These are phyloP conservation scores for Hermodice carunculata DNA, from an alignment of 2,888 invertebrate genomes.

Conservation along the genomic window DNA sequence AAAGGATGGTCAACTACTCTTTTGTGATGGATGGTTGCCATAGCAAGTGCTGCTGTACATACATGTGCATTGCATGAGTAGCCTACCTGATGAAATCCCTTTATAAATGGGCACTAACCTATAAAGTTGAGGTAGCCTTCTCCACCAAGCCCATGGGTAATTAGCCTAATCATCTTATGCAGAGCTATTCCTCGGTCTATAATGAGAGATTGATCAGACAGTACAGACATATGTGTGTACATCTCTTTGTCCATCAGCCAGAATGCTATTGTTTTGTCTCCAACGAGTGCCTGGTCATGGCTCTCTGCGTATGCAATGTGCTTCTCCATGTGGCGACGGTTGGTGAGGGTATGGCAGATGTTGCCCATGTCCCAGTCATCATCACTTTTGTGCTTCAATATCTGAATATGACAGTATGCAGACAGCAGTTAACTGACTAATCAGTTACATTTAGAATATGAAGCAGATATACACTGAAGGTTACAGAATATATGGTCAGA, in stretches of 20 bases:
- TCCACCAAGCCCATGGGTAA: constrained; percentile 94
- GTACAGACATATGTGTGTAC: constrained; percentile 94
- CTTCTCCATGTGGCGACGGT: constrained; percentile 95
- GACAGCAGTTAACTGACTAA: neutral
- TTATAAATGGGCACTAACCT: constrained; percentile 75
- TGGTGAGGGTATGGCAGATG: constrained; percentile 92
- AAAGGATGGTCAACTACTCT: no score
- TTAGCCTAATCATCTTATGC: constrained; percentile 95
- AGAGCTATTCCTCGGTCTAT: constrained; percentile 95
- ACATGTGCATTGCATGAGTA: no score
- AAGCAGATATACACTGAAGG: no score
- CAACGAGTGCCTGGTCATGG: constrained; percentile 71
- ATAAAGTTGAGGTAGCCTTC: constrained; percentile 99
- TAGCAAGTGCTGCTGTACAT: no score
- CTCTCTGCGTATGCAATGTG: constrained; percentile 98
- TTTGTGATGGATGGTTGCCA: no score
- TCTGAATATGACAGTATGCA: constrained; percentile 38
- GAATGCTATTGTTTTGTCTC: constrained; percentile 99
- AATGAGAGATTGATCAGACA: constrained; percentile 71
- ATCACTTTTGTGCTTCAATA: constrained; percentile 76
- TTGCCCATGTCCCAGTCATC: constrained; percentile 95
- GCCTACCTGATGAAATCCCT: no score
- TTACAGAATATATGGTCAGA: no score
- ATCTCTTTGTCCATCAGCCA: constrained; percentile 99
- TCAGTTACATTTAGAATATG: no score